These are phyloP conservation scores for Drosophila aff. DNA, from an alignment of 1,140 invertebrate species.

Conservation along the genomic window DNA sequence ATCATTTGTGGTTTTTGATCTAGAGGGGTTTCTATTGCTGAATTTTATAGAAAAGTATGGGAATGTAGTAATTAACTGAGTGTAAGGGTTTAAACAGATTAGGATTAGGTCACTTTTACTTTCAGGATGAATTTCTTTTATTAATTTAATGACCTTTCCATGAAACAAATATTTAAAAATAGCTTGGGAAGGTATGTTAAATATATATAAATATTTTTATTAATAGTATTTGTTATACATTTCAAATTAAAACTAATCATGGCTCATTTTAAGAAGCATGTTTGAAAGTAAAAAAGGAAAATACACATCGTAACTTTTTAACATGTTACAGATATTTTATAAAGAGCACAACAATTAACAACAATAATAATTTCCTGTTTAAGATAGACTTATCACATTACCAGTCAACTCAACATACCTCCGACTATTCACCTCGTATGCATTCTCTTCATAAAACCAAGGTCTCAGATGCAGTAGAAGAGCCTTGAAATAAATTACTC, in stretches of 20 bases:
- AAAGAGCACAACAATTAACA: background rate
- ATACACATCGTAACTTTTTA: no score
- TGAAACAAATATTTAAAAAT: no score
- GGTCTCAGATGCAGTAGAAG: background rate
- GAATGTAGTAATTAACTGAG: background rate
- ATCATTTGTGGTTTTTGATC: background rate
- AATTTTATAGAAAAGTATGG: background rate
- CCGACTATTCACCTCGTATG: background rate
- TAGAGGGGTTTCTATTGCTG: background rate
- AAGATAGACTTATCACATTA: background rate
- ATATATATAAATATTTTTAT: no score
- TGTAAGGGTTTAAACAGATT: background rate
- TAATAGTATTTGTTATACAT: background rate
- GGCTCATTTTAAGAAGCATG: background rate
- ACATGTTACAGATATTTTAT: background rate
- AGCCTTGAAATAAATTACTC: conserved; percentile 18
- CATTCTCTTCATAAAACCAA: background rate
- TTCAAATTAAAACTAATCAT: background rate
- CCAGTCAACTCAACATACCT: background rate
- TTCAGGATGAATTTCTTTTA: background rate
- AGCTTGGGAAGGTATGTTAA: no score
- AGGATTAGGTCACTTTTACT: no score
- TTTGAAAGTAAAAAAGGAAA: background rate
- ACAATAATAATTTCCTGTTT: background rate
- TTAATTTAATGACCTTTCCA: no score